Evolutionary conservation across 2,113 vertebrate genomes (phyloP), one percentile per base, ranked within the genome.

Genomic region (Poicephalus meyeri): DNA sequence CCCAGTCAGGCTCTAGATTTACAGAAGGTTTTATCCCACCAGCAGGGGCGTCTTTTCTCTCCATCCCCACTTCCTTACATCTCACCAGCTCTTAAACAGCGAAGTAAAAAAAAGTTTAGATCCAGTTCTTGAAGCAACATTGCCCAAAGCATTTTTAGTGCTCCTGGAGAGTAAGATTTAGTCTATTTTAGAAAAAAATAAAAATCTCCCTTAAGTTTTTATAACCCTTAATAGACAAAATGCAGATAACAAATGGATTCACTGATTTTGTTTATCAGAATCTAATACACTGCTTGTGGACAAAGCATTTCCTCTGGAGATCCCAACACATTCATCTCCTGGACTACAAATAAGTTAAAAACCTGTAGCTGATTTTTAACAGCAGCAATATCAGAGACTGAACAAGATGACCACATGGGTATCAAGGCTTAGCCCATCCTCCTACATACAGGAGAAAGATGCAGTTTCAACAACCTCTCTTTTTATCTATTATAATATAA

Each of bases 1-100:
- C 77, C 24, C 35, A 31, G 52, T 0, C 0, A 3, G 37, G 42
- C n/a, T 35, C 8, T 10, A 11, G 2, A 4, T 20, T 15, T 16
- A 18, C 33, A 46, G 16, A 6, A 5, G 19, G 26, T 7, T 50
- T 41, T 13, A 46, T 10, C n/a, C 29, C 26, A n/a, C 39, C 50
- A 14, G 2, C 23, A 10, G 16, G 25, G 49, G 14, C n/a, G 13
- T 14, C 19, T 13, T 37, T 14, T 13, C 33, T 24, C 69, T 64
- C 25, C 74, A 35, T 31, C 47, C 35, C 23, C 20, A 3, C 24
- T 19, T 14, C 41, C 31, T 37, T 23, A 26, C 1, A 0, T 16
- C 35, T 46, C 70, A 72, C 39, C 46, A 7, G 23, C 42, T 86
- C 25, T 83, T 65, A 15, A 61, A 66, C 11, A 4, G 15, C 2